phyloP scores from a whole-genome alignment of 2,797 vertebrate genomes.

The Chrosomus eos region DNA sequence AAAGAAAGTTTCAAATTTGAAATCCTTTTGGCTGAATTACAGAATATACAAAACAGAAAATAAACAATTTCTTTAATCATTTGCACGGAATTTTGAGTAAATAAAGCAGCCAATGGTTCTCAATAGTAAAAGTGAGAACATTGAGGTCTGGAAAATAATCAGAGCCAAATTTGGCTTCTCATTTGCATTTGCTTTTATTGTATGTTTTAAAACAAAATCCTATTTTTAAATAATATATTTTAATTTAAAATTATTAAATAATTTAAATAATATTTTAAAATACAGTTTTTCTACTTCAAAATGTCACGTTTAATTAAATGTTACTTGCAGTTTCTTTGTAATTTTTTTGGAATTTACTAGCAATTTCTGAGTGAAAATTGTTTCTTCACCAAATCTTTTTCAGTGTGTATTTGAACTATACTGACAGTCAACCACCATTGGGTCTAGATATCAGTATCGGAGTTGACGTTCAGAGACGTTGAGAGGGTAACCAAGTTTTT shows the following conservation, averaged over 20 bases:
- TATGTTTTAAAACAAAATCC: too few relatives aligned
- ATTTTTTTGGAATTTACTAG: neutral
- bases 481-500: neutral
- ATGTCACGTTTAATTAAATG: neutral
- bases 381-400: too few relatives aligned
- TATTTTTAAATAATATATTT: too few relatives aligned
- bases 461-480: slow-evolving; percentile 8
- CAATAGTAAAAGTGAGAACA: neutral
- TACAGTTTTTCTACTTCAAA: neutral
- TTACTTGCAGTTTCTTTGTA: neutral
- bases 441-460: neutral
- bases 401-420: neutral
- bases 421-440: too few relatives aligned
- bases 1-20: neutral
- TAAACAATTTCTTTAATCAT: neutral
- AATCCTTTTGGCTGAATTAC: neutral
- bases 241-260: too few relatives aligned
- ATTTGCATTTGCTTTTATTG: too few relatives aligned
- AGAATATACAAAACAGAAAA: neutral
- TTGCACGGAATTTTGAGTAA: neutral
- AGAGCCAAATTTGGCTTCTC: neutral
- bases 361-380: neutral
- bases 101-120: neutral
- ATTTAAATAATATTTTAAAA: too few relatives aligned
- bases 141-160: neutral